phyloP scores from a whole-genome alignment of 2,113 vertebrate genomes.

The Heliornis fulica region DNA sequence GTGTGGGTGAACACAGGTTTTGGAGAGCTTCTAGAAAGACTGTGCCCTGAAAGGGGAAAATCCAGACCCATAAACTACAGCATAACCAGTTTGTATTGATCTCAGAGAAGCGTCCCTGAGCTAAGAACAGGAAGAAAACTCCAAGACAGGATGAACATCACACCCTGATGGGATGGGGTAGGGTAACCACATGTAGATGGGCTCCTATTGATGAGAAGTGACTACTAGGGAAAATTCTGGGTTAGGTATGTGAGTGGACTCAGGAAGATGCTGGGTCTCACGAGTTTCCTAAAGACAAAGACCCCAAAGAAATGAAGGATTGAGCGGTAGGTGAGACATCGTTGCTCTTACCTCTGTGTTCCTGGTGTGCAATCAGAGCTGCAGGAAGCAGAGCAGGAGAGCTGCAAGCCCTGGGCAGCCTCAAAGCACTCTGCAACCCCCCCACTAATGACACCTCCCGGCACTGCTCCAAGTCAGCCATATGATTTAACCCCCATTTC shows the following conservation, averaged over 20 bases:
- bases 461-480: not conserved
- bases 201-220: not conserved
- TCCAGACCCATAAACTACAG: not conserved
- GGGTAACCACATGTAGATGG: not conserved
- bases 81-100: not conserved
- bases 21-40: not conserved
- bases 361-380: not conserved
- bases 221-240: too few relatives aligned
- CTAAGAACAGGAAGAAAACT: not conserved
- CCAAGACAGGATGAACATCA: not conserved
- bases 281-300: not conserved
- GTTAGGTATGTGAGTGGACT: not conserved
- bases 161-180: not conserved
- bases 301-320: not conserved
- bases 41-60: not conserved
- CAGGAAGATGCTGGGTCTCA: not conserved
- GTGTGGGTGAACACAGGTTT: not conserved
- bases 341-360: not conserved
- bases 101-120: not conserved
- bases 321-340: not conserved
- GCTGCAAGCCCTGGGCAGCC: not conserved
- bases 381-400: not conserved
- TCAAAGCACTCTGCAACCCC: not conserved
- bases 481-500: not conserved
- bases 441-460: not conserved